phyloP scores from a whole-genome alignment of 2,797 vertebrate species.

The Poeciliopsis turneri region DNA sequence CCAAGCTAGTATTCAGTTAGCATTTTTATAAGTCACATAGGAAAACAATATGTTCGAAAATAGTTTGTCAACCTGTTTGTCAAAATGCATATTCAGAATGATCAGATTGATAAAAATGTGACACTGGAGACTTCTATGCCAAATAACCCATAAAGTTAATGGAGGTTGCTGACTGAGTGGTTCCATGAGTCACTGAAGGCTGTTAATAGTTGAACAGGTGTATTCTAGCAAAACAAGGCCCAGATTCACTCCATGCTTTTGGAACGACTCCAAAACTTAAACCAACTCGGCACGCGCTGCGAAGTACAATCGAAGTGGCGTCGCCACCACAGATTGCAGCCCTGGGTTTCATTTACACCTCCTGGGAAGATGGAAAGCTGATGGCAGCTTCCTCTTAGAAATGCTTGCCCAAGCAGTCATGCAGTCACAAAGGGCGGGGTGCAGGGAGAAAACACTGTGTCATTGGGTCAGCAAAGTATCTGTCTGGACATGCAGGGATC shows the following conservation, averaged over 20 bases:
- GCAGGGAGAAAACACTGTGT: constrained; percentile 54
- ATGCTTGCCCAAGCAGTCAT: constrained; percentile 35
- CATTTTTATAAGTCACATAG: background rate
- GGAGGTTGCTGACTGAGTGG: constrained; percentile 28
- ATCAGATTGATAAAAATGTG: background rate
- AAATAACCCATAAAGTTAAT: background rate
- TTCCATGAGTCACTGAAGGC: constrained; percentile 35
- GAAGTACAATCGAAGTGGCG: constrained; percentile 16
- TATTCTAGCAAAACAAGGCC: constrained; percentile 41
- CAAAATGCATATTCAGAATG: background rate
- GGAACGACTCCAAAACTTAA: constrained; percentile 48
- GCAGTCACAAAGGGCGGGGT: constrained; percentile 26
- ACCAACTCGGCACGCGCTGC: constrained; percentile 39
- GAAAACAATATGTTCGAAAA: background rate
- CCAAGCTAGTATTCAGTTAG: background rate
- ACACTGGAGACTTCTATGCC: background rate
- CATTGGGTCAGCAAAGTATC: constrained; percentile 66
- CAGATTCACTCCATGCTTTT: constrained; percentile 56
- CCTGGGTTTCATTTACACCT: constrained; percentile 59
- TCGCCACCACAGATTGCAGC: constrained; percentile 49
- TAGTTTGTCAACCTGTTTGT: background rate
- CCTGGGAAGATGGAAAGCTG: constrained; percentile 40
- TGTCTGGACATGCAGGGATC: constrained; percentile 54
- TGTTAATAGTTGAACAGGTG: constrained; percentile 54
- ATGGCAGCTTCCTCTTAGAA: constrained; percentile 46